Evolutionary conservation across 2,797 vertebrate species (phyloP).

Genomic region (Diceros bicornis): DNA sequence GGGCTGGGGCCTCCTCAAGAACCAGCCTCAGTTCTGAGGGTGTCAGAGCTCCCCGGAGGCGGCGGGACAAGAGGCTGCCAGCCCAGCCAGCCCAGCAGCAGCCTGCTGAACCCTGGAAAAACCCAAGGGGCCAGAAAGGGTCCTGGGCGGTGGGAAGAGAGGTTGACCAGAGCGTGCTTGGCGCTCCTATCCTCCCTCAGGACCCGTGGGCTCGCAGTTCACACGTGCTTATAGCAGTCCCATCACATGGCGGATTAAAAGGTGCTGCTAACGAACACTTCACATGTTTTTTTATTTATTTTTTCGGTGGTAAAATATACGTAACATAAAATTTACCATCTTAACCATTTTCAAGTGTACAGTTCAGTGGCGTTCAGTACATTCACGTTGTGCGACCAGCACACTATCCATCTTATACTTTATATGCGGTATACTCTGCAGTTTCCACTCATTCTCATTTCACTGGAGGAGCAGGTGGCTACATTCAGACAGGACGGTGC

Average conservation of each 20-base stretch:
- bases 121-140: background rate
- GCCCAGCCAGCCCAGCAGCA: background rate
- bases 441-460: background rate
- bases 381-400: background rate
- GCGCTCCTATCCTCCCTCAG: background rate
- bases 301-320: background rate
- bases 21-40: background rate
- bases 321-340: background rate
- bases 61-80: background rate
- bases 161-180: rapidly evolving
- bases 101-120: too few relatives aligned
- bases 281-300: background rate
- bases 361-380: background rate
- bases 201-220: rapidly evolving
- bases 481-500: background rate
- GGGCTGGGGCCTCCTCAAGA: background rate
- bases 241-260: background rate
- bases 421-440: background rate
- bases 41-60: background rate
- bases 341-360: background rate
- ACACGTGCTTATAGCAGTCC: rapidly evolving
- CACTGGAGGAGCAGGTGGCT: background rate
- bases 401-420: rapidly evolving
- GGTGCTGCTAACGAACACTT: background rate
- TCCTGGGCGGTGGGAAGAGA: background rate